Conservation (phyloP, 2,888 invertebrate species). For the Tupiocoris notatus region DNA sequence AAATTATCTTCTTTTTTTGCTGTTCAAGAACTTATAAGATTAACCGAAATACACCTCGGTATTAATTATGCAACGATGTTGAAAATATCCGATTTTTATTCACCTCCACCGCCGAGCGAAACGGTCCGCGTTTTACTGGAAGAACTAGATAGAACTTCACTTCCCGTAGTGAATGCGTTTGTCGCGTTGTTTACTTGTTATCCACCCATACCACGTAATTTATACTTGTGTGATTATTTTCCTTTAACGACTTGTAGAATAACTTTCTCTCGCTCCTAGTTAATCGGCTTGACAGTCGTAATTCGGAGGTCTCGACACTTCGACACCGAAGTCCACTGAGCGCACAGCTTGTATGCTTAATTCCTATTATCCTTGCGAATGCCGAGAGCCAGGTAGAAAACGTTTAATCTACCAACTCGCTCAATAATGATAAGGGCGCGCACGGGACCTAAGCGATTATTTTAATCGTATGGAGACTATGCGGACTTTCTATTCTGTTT, state of each 20-base stretch:
- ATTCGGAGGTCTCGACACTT: constrained; percentile 9
- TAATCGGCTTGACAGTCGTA: constrained; percentile 5
- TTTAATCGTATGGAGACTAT: background rate
- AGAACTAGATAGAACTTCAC: too few relatives aligned
- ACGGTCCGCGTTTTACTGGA: too few relatives aligned
- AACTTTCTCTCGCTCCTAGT: background rate
- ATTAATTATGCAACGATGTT: too few relatives aligned
- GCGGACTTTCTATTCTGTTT: constrained; percentile 17
- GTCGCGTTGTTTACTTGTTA: too few relatives aligned
- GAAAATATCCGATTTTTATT: too few relatives aligned
- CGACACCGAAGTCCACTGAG: background rate
- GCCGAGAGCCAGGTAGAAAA: constrained; percentile 12
- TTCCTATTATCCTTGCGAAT: constrained; percentile 5
- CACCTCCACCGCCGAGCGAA: too few relatives aligned
- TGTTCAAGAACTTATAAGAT: too few relatives aligned
- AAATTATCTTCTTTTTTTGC: too few relatives aligned
- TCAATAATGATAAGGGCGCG: background rate
- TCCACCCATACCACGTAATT: too few relatives aligned
- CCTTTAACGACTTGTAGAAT: background rate
- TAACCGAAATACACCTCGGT: too few relatives aligned
- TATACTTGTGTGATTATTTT: background rate
- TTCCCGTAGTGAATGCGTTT: too few relatives aligned
- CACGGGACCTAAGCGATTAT: background rate
- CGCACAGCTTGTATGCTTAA: constrained; percentile 3
- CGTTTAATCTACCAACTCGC: background rate